phyloP scores from a whole-genome alignment of 1,140 invertebrate genomes.

The Pseudoatta argentina region DNA sequence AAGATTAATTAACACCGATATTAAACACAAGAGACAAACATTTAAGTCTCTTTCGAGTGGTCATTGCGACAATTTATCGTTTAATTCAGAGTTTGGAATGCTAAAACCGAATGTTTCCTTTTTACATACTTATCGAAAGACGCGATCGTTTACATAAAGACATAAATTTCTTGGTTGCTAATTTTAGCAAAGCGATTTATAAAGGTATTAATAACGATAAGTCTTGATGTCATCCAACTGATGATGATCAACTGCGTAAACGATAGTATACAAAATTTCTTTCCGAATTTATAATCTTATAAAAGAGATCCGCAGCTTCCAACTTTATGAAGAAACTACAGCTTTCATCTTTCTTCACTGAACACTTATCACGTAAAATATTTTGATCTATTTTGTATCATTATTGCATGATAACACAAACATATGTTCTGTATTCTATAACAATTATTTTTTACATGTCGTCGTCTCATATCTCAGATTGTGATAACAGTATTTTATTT shows the following conservation, averaged over 20 bases:
- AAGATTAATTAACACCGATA: not conserved
- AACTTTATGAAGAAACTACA: constrained; percentile 17
- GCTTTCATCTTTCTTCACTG: constrained; percentile 10
- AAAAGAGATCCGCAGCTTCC: not conserved
- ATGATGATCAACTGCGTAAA: constrained; percentile 14
- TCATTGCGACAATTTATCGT: not conserved
- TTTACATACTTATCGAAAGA: constrained; percentile 49
- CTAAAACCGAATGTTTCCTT: constrained; percentile 63
- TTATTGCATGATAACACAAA: constrained; percentile 72
- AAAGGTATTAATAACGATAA: not conserved
- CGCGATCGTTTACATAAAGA: constrained; percentile 32
- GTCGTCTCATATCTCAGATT: constrained; percentile 61
- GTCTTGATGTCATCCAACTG: not conserved
- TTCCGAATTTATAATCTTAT: constrained; percentile 28
- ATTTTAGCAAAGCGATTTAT: not conserved
- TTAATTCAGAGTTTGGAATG: not conserved
- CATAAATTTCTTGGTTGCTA: not conserved
- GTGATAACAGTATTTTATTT: constrained; percentile 36
- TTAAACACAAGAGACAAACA: not conserved
- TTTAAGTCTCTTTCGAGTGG: constrained; percentile 10
- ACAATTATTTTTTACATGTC: constrained; percentile 57
- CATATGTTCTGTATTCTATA: not conserved
- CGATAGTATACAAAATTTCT: not conserved
- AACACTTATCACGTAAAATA: constrained; percentile 12
- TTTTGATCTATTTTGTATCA: constrained; percentile 67